Percentiles rank a stretch among this genome's conserved stretches.
phyloP scores from a whole-genome alignment of 1,140 invertebrate genomes.

The Hormaphis cornu region DNA sequence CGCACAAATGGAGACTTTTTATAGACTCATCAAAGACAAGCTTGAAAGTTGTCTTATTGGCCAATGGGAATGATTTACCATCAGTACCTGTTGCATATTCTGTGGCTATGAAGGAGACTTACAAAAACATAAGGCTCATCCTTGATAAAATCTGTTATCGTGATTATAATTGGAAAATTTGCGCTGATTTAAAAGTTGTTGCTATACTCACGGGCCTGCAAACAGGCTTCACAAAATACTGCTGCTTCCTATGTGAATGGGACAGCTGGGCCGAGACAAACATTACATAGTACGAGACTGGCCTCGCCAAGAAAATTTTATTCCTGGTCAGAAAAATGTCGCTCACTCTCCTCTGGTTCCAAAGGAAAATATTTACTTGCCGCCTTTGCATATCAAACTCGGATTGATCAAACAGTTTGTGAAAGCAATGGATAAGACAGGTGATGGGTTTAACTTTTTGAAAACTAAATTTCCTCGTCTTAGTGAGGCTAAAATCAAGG shows the following conservation, averaged over 20 bases:
- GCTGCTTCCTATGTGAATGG: constrained; percentile 43
- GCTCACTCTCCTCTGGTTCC: constrained; percentile 39
- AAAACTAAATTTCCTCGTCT: background rate
- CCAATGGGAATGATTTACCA: constrained; percentile 22
- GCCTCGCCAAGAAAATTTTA: constrained; percentile 38
- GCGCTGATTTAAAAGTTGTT: constrained; percentile 30
- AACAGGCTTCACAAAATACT: constrained; percentile 43
- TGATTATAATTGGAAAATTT: constrained; percentile 19
- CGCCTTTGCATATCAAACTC: constrained; percentile 43
- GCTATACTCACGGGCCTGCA: constrained; percentile 38
- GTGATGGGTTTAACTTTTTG: background rate
- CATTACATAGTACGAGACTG: constrained; percentile 41
- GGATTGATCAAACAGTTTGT: constrained; percentile 36
- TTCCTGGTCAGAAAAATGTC: constrained; percentile 39
- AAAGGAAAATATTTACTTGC: constrained; percentile 33
- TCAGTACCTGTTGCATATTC: constrained; percentile 21
- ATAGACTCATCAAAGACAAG: constrained; percentile 32
- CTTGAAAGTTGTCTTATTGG: constrained; percentile 32
- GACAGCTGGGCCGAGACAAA: constrained; percentile 40
- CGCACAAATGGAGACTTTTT: constrained; percentile 32
- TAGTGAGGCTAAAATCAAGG: background rate
- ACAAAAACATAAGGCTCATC: constrained; percentile 4
- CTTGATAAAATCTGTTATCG: background rate
- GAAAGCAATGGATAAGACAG: background rate
- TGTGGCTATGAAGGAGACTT: constrained; percentile 12